Evolutionary conservation across 2,888 invertebrate genomes (phyloP), one percentile per base, ranked within the genome.

Genomic region (Allolobophora icterica): DNA sequence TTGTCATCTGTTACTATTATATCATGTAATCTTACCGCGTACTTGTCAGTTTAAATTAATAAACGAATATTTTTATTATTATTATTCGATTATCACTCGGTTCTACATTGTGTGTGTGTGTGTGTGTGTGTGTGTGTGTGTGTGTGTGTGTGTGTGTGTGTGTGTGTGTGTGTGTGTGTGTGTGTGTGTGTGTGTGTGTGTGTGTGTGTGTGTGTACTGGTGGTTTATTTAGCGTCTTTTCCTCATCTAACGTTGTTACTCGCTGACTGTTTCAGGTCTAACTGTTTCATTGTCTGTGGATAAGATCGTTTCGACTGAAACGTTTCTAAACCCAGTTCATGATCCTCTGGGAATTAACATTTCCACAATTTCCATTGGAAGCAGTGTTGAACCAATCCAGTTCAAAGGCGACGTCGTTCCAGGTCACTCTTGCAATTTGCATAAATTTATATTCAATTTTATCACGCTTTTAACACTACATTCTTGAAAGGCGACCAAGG

Each of bases 321-420:
- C 92, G 89, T 92, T 92, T 71, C 91, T 84, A 21, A 71, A 89
- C 40, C 87, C 87, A 15, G 97, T 98, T 0, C 98, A 98, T 94
- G 98, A 98, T 94, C 98, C 98, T 94, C 96, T 98, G 71, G 98
- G 98, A 95, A 98, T 98, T 0, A 98, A 98, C 94, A 96, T 99
- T 90, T 97, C 97, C 0, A 96, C 97, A 11, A 95, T 99, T 91
- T 97, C 97, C 5, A 95, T 99, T 84, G 98, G 98, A 84, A 95
- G 95, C 30, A 90, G 71, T 11, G 71, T 15, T 0, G 83, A 90
- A 71, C 35, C 52, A 11, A 15, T 71, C 24, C 33, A 35, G 34
- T 24, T 71, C 19, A n/a, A n/a, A n/a, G 71, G 13, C n/a, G 30
- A 30, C 71, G n/a, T 71, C n/a, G n/a, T 71, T 71, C 71, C 71